A percentile compares a stretch with the other conserved stretches of the same genome.
phyloP scores from a whole-genome alignment of 2,113 vertebrate species.

The Melanostigma gelatinosum region DNA sequence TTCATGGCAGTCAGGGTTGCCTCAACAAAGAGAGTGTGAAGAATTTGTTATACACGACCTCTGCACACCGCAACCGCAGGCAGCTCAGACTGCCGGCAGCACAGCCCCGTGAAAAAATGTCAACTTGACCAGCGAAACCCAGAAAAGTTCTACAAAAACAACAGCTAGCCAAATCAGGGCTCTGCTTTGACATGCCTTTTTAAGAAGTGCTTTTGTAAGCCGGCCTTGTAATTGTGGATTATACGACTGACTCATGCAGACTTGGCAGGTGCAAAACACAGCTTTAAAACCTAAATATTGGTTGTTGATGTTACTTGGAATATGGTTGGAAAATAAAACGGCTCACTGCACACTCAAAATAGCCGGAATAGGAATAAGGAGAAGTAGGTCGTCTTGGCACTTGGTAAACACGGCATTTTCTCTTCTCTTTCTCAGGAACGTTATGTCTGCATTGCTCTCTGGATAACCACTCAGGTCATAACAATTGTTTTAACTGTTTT shows the following conservation, averaged over 20 bases:
- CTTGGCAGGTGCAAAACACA: slow-evolving; percentile 78
- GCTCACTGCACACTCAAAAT: slow-evolving; percentile 36
- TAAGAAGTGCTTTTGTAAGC: slow-evolving; percentile 75
- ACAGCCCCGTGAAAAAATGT: slow-evolving; percentile 72
- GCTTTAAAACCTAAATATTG: slow-evolving; percentile 73
- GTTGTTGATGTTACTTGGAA: slow-evolving; percentile 70
- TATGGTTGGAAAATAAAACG: slow-evolving; percentile 56
- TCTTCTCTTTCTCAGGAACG: slow-evolving; percentile 54
- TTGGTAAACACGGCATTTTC: slow-evolving; percentile 57
- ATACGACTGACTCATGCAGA: slow-evolving; percentile 69
- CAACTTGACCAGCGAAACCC: slow-evolving; percentile 71
- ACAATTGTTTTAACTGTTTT: slow-evolving; percentile 68
- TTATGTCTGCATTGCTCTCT: slow-evolving; percentile 67
- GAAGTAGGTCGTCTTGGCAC: slow-evolving; percentile 53
- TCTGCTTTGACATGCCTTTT: slow-evolving; percentile 77
- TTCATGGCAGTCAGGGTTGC: slow-evolving; percentile 73
- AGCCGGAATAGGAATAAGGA: slow-evolving; percentile 45
- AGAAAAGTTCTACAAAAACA: slow-evolving; percentile 71
- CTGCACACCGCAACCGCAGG: slow-evolving; percentile 73
- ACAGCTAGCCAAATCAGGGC: slow-evolving; percentile 61
- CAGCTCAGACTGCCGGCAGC: slow-evolving; percentile 64
- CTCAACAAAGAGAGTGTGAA: slow-evolving; percentile 82
- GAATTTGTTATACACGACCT: slow-evolving; percentile 84
- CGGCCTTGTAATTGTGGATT: slow-evolving; percentile 80
- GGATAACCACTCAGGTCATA: slow-evolving; percentile 68